Evolutionary conservation across 2,888 invertebrate species (phyloP).

Genomic region (Ophraella communa): DNA sequence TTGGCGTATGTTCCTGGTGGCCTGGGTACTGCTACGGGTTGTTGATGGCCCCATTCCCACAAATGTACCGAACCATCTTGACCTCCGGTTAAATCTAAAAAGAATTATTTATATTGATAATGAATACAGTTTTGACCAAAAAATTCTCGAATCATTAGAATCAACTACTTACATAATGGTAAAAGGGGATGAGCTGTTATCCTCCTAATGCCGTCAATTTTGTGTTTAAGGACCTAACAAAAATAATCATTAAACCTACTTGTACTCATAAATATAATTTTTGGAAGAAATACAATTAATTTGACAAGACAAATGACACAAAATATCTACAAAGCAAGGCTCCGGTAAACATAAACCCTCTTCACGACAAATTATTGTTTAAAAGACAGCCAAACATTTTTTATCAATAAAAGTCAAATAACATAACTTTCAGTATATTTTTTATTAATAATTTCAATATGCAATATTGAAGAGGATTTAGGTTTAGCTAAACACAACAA

Average conservation of each 20-base stretch:
- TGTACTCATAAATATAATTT: background rate
- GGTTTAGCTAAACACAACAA: no score
- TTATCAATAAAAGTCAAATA: no score
- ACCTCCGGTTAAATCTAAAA: conserved; percentile 86
- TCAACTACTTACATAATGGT: conserved; percentile 90
- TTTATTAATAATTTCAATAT: no score
- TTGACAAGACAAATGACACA: background rate
- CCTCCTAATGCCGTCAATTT: conserved; percentile 91
- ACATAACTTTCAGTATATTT: no score
- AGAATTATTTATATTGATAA: no score
- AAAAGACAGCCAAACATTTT: no score
- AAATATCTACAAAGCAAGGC: background rate
- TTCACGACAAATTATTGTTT: no score
- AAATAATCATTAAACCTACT: background rate
- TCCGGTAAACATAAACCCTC: background rate
- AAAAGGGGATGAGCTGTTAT: conserved; percentile 95
- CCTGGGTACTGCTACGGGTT: conserved; percentile 87
- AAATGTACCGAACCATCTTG: conserved; percentile 95
- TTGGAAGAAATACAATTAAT: background rate
- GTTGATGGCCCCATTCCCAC: conserved; percentile 98
- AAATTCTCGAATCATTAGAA: no score
- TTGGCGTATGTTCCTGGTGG: conserved; percentile 95
- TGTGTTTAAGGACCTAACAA: conserved; percentile 88
- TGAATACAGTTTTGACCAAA: no score
- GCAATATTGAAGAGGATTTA: no score